Evolutionary conservation across 2,797 vertebrate genomes (phyloP).

Genomic region (Epinephelus awoara): DNA sequence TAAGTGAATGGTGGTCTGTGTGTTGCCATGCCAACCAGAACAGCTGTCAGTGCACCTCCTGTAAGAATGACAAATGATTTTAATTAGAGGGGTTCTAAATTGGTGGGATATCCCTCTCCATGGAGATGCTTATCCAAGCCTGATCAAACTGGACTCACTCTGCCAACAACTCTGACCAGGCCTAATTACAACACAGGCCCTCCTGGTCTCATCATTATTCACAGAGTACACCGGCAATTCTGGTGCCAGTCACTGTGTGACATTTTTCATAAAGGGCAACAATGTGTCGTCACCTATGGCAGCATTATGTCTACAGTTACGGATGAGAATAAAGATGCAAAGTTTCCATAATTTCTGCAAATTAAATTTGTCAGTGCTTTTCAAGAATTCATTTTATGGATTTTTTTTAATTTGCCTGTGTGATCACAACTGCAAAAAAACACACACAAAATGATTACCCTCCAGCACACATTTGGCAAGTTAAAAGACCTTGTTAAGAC

Average conservation of each 20-base stretch:
- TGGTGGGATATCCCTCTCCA: conserved; percentile 84
- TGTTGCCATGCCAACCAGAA: conserved; percentile 86
- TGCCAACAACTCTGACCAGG: conserved; percentile 91
- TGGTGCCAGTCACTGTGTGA: conserved; percentile 58
- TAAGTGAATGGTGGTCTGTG: conserved; percentile 68
- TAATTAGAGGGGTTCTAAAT: conserved; percentile 92
- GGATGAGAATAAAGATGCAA: conserved; percentile 21
- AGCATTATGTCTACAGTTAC: conserved; percentile 35
- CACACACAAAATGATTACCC: no score
- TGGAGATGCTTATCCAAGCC: conserved; percentile 88
- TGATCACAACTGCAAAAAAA: neutral
- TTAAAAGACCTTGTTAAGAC: no score
- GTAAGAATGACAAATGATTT: conserved; percentile 91
- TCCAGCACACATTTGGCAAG: no score
- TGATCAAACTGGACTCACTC: conserved; percentile 86
- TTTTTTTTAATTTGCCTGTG: neutral
- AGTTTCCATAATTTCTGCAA: neutral
- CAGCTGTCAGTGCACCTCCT: conserved; percentile 88
- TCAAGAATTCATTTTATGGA: neutral
- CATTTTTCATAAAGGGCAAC: conserved; percentile 56
- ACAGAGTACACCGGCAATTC: conserved; percentile 46
- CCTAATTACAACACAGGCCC: conserved; percentile 85
- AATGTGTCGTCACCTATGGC: conserved; percentile 55
- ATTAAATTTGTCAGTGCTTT: conserved; percentile 1
- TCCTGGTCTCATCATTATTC: conserved; percentile 74